phyloP scores from a whole-genome alignment of 2,888 invertebrate genomes.

The Autographa pulchrina region DNA sequence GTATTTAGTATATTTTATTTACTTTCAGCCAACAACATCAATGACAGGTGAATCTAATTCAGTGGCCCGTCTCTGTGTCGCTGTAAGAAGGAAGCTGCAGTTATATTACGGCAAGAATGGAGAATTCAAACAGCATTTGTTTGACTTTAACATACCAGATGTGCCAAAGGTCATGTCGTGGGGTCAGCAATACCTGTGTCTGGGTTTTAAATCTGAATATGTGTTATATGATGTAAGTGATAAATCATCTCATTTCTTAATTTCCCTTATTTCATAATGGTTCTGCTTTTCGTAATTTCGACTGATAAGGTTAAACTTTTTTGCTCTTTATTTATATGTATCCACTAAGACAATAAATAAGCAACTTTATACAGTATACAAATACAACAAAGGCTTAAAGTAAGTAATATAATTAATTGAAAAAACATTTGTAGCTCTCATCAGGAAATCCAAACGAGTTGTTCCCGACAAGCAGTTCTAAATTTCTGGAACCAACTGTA shows the following conservation, averaged over 20 bases:
- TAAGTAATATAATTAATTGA: background rate
- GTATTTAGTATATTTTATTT: background rate
- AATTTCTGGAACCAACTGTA: constrained; percentile 95
- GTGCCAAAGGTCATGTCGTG: constrained; percentile 94
- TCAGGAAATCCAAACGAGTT: constrained; percentile 93
- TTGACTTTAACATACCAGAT: constrained; percentile 94
- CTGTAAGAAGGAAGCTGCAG: constrained; percentile 95
- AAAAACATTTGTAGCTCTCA: constrained; percentile 72
- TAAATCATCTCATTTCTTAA: background rate
- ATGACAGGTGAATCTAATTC: constrained; percentile 93
- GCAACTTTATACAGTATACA: background rate
- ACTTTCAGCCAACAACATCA: constrained; percentile 79
- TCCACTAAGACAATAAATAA: too few relatives aligned
- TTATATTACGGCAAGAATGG: constrained; percentile 97
- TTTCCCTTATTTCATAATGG: background rate
- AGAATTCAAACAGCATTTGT: constrained; percentile 92
- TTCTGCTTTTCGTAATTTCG: too few relatives aligned
- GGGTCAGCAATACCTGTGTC: constrained; percentile 95
- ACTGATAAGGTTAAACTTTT: too few relatives aligned
- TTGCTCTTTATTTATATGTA: too few relatives aligned
- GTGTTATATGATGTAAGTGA: constrained; percentile 92
- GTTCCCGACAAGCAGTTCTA: constrained; percentile 94
- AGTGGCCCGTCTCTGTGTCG: constrained; percentile 96
- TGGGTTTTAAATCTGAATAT: constrained; percentile 96
- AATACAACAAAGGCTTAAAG: background rate